Percentiles rank a stretch among this genome's conserved stretches.
phyloP scores from a whole-genome alignment of 1,140 invertebrate species.

The Drosophila bifasciata region DNA sequence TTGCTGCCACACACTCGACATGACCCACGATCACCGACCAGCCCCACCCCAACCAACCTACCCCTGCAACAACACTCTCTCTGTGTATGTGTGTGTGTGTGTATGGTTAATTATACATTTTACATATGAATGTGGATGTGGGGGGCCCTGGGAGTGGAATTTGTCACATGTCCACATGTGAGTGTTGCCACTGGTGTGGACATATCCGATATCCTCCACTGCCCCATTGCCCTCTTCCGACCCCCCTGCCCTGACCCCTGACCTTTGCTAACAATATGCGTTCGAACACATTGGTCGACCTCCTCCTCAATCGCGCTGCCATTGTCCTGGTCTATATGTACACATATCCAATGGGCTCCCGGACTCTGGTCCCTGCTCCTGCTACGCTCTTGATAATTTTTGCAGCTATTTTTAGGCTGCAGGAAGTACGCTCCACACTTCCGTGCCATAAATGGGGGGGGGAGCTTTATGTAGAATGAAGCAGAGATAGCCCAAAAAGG shows the following conservation, averaged over 20 bases:
- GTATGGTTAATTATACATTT: conserved; percentile 78
- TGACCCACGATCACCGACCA: not conserved
- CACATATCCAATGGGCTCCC: not conserved
- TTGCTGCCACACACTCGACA: conserved; percentile 23
- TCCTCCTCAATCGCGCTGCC: conserved; percentile 20
- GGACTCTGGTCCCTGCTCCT: not conserved
- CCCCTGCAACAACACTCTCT: not conserved
- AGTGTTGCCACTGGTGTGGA: conserved; percentile 39
- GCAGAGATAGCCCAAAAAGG: conserved; percentile 50
- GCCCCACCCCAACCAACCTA: too few relatives aligned
- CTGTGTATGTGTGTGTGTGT: conserved; percentile 38
- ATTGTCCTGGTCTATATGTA: conserved; percentile 19
- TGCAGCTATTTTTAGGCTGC: conserved; percentile 66
- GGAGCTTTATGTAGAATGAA: conserved; percentile 9
- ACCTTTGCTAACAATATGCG: conserved; percentile 74
- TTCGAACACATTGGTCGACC: conserved; percentile 57
- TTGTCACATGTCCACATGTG: conserved; percentile 16
- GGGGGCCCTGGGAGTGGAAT: conserved; percentile 13
- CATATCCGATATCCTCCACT: conserved; percentile 66
- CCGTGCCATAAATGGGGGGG: conserved; percentile 53
- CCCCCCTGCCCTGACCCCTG: conserved; percentile 22
- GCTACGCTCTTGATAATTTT: conserved; percentile 54
- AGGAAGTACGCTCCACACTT: conserved; percentile 61
- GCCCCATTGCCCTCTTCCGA: not conserved
- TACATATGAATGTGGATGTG: conserved; percentile 58